Evolutionary conservation across 2,113 vertebrate genomes (phyloP).

Genomic region (Thalassarche chlororhynchos): DNA sequence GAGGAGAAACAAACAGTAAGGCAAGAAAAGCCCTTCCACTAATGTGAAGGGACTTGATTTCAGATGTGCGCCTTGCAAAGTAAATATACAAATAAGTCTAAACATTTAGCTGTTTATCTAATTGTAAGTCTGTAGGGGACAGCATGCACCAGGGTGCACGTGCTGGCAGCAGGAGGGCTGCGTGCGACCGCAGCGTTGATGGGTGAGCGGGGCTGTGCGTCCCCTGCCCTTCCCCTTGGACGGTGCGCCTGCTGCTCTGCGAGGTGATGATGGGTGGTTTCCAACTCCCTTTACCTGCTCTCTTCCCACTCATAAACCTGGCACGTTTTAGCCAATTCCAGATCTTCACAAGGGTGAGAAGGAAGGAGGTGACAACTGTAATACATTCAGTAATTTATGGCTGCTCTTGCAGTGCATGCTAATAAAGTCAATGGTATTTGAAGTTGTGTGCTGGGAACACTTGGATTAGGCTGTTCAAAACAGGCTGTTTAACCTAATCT

Average conservation of each 20-base stretch:
- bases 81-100: not conserved
- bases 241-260: fast-evolving
- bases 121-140: not conserved
- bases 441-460: constrained; percentile 79
- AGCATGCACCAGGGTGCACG: not conserved
- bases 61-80: not conserved
- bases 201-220: fast-evolving
- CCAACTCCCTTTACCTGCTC: not conserved
- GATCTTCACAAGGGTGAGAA: not conserved
- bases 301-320: not conserved
- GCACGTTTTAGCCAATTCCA: not conserved
- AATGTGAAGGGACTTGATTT: not conserved
- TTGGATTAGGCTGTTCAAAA: constrained; percentile 79
- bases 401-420: constrained; percentile 74
- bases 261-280: not conserved
- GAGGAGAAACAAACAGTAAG: not conserved
- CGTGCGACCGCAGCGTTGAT: fast-evolving
- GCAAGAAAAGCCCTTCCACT: not conserved
- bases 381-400: constrained; percentile 69
- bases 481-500: constrained; percentile 62
- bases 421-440: constrained; percentile 80
- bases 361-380: not conserved
- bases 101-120: not conserved
- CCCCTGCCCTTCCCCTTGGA: not conserved
- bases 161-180: not conserved